phyloP scores from a whole-genome alignment of 2,888 invertebrate genomes.

The Tridacna gigas region DNA sequence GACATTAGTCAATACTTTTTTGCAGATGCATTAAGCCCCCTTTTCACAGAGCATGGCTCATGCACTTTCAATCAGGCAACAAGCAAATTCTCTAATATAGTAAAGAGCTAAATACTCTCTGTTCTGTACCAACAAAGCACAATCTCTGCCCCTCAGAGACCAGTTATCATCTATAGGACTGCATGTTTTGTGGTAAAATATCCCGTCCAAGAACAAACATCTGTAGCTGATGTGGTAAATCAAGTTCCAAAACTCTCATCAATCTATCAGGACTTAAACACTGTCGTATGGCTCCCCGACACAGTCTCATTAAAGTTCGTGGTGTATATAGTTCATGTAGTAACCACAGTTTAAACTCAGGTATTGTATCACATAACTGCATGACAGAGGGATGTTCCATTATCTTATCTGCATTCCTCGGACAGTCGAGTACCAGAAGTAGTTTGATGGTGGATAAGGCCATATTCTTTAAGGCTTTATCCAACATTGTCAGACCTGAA shows the following conservation, averaged over 20 bases:
- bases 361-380: conserved; percentile 53
- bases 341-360: conserved; percentile 63
- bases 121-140: no score
- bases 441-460: conserved; percentile 59
- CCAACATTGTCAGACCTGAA: conserved; percentile 60
- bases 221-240: conserved; percentile 53
- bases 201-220: conserved; percentile 59
- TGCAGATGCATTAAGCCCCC: no score
- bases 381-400: conserved; percentile 42
- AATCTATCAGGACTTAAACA: conserved; percentile 41
- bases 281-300: conserved; percentile 48
- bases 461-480: conserved; percentile 59
- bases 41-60: no score
- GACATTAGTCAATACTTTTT: no score
- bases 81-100: no score
- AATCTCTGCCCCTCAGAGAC: no score
- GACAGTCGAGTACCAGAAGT: conserved; percentile 59
- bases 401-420: conserved; percentile 37
- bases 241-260: conserved; percentile 36
- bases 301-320: conserved; percentile 51
- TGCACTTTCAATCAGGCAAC: no score
- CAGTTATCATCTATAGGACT: conserved; percentile 1
- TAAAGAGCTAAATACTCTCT: no score
- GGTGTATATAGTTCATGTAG: conserved; percentile 62
- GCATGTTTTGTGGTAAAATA: conserved; percentile 18